Conservation (phyloP, 2,113 vertebrate species). For the Misgurnus mizolepis region DNA sequence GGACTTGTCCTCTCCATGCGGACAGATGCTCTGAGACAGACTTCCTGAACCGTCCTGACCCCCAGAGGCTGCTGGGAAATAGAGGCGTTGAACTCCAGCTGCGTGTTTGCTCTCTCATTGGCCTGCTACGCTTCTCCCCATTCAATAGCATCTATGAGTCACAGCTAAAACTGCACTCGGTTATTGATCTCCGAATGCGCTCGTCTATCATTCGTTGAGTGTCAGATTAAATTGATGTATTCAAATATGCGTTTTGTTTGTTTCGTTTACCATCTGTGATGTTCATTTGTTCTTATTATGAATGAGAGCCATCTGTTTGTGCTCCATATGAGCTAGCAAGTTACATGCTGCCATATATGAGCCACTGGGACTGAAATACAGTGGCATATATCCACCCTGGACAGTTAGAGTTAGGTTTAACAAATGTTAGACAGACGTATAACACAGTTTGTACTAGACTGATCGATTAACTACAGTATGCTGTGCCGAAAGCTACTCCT, state of each 20-base stretch:
- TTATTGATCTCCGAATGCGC: not conserved
- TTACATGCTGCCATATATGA: not conserved
- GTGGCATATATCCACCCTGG: not conserved
- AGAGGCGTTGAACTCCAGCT: slow-evolving; percentile 29
- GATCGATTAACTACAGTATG: not conserved
- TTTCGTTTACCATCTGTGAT: slow-evolving; percentile 27
- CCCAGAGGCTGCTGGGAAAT: slow-evolving; percentile 42
- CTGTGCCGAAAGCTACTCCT: not conserved
- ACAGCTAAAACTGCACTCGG: not conserved
- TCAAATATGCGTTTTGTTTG: not conserved
- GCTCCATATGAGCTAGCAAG: not conserved
- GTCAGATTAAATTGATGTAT: slow-evolving; percentile 18
- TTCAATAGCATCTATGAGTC: slow-evolving; percentile 1
- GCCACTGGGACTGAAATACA: not conserved
- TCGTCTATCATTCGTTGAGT: not conserved
- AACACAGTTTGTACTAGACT: slow-evolving; percentile 9
- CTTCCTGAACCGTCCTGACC: slow-evolving; percentile 33
- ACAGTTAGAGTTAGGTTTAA: slow-evolving; percentile 36
- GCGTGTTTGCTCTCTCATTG: slow-evolving; percentile 2
- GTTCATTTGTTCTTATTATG: slow-evolving; percentile 11
- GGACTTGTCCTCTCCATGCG: slow-evolving; percentile 61
- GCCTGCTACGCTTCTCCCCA: slow-evolving; percentile 28
- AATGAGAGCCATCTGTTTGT: slow-evolving; percentile 23
- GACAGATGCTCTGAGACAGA: slow-evolving; percentile 64
- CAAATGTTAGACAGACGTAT: slow-evolving; percentile 25